A percentile compares a stretch with the other conserved stretches of the same genome.
Conservation (phyloP, 2,888 invertebrate genomes). For the Campoplex nolae region DNA sequence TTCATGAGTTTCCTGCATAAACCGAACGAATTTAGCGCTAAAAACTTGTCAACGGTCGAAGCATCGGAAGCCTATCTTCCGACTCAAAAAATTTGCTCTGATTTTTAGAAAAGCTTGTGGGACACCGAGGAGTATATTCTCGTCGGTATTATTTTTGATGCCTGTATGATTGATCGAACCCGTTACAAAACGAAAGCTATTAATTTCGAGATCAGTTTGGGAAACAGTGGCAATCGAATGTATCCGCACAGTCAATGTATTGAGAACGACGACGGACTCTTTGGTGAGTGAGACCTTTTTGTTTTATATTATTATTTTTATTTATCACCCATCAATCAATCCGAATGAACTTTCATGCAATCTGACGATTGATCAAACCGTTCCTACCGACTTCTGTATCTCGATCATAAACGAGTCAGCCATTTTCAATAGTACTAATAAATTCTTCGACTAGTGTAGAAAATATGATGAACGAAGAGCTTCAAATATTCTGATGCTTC, state of each 20-base stretch:
- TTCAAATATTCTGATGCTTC: neutral
- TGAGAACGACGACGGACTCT: conserved; percentile 64
- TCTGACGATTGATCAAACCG: neutral
- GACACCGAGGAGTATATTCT: conserved; percentile 88
- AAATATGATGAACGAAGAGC: neutral
- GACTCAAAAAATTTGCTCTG: conserved; percentile 1
- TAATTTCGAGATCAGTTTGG: conserved; percentile 89
- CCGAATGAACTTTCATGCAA: neutral
- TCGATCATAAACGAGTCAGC: neutral
- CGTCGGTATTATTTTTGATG: conserved; percentile 88
- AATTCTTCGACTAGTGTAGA: neutral
- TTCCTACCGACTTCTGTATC: neutral
- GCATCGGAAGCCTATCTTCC: neutral
- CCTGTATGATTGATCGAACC: conserved; percentile 88
- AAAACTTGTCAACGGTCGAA: neutral
- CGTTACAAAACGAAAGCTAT: conserved; percentile 86
- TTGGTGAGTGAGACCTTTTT: conserved; percentile 51
- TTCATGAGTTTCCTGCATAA: neutral
- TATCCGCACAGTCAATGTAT: conserved; percentile 75
- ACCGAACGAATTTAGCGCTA: neutral
- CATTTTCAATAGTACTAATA: neutral
- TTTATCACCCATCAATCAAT: neutral
- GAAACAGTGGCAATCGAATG: conserved; percentile 86
- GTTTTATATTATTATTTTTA: neutral
- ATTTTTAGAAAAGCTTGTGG: conserved; percentile 87